Conservation (phyloP, 2,888 invertebrate species). For the Alviniconcha strummeri region DNA sequence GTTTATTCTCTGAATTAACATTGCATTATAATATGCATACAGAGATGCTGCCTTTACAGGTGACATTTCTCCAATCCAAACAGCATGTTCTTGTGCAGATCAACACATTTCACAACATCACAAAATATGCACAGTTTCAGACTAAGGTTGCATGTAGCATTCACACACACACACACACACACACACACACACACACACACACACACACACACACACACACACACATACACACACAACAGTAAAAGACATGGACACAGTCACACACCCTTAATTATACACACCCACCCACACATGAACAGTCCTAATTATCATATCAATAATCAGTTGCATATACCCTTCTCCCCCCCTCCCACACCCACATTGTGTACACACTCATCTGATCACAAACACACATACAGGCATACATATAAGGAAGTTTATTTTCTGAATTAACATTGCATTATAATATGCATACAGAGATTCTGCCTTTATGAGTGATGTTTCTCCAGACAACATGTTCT, state of each 20-base stretch:
- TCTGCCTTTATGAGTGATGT: no score
- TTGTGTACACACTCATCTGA: conserved; percentile 1
- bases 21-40: no score
- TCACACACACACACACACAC: neutral
- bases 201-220: neutral
- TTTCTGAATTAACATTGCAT: no score
- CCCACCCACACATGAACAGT: neutral
- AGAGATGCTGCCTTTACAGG: no score
- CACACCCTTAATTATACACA: neutral
- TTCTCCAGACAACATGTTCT: no score
- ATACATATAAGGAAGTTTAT: neutral
- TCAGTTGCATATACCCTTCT: neutral
- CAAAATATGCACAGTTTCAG: neutral
- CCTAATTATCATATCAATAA: neutral
- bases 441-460: no score
- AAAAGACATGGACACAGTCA: neutral
- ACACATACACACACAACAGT: neutral
- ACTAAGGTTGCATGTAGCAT: neutral
- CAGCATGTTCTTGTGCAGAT: no score
- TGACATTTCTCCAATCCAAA: no score
- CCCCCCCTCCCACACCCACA: no score
- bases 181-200: neutral
- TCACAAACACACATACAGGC: conserved; percentile 26
- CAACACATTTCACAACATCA: no score
- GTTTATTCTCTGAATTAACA: no score